Percentiles rank a stretch among this genome's conserved stretches.
Conservation (phyloP, 2,113 vertebrate genomes). For the Myanophis thanlyinensis region DNA sequence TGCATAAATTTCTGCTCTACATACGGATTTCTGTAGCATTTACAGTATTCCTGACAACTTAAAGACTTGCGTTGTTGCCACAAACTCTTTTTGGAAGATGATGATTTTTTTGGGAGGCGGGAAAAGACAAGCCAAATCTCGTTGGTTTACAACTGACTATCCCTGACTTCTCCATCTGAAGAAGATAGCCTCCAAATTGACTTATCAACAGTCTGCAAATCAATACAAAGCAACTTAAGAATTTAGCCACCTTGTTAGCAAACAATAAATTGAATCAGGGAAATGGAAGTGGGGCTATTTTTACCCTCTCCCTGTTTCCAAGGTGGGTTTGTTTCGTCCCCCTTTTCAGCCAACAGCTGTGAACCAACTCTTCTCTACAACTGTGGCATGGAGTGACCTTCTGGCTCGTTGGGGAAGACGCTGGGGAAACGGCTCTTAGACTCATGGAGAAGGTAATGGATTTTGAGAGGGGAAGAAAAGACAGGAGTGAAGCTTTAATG, state of each 20-base stretch:
- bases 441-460: not conserved
- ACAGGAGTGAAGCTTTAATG: not conserved
- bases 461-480: not conserved
- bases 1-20: not conserved
- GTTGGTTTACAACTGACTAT: not conserved
- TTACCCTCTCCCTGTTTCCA: not conserved
- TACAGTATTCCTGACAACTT: not conserved
- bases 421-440: not conserved
- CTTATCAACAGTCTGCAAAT: not conserved
- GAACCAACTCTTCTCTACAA: not conserved
- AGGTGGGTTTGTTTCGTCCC: not conserved
- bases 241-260: not conserved
- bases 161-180: not conserved
- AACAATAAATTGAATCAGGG: not conserved
- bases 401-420: not conserved
- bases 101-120: too few species aligned
- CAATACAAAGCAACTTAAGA: not conserved
- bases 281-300: not conserved
- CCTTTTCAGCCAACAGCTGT: not conserved
- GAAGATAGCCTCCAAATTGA: not conserved
- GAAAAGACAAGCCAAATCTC: slow-evolving; percentile 8
- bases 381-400: not conserved
- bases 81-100: not conserved
- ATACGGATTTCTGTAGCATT: not conserved
- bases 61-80: not conserved